A percentile compares a stretch with the other conserved stretches of the same genome.
phyloP scores from a whole-genome alignment of 1,140 invertebrate species.

The Maconellicoccus hirsutus region DNA sequence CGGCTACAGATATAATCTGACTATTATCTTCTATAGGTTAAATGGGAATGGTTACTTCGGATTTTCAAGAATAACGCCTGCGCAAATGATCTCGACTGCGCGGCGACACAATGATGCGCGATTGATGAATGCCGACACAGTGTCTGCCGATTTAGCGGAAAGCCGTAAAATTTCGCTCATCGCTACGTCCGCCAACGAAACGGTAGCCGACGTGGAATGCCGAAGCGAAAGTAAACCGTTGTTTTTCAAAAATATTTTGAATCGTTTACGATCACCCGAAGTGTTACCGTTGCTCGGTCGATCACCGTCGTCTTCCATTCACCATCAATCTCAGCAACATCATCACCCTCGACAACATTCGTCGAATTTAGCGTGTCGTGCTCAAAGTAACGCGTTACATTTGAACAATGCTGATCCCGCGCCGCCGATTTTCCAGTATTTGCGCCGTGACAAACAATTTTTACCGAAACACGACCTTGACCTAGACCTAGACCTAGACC shows the following conservation, averaged over 20 bases:
- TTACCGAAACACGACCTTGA: too few relatives aligned
- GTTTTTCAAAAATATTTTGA: not conserved
- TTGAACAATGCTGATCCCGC: not conserved
- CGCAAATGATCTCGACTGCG: too few relatives aligned
- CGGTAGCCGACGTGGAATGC: not conserved
- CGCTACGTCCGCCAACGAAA: not conserved
- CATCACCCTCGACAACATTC: not conserved
- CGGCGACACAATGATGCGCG: too few relatives aligned
- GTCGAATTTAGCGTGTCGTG: not conserved
- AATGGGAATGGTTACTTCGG: not conserved
- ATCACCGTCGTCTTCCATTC: not conserved
- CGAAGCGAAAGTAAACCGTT: not conserved
- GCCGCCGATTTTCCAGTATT: too few relatives aligned
- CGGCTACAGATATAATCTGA: not conserved
- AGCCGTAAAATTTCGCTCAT: not conserved
- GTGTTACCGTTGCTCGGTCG: not conserved
- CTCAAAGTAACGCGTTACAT: not conserved
- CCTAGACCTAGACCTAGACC: too few relatives aligned
- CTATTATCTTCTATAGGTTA: not conserved
- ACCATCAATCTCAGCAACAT: not conserved
- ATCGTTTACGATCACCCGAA: not conserved
- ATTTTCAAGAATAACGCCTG: too few relatives aligned
- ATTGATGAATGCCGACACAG: too few relatives aligned
- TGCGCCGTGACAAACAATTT: too few relatives aligned
- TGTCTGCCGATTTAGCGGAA: not conserved